A percentile compares a stretch with the other conserved stretches of the same genome.
These are phyloP conservation scores for Iphiclides podalirius DNA, from an alignment of 2,888 invertebrate species.

Conservation along the genomic window DNA sequence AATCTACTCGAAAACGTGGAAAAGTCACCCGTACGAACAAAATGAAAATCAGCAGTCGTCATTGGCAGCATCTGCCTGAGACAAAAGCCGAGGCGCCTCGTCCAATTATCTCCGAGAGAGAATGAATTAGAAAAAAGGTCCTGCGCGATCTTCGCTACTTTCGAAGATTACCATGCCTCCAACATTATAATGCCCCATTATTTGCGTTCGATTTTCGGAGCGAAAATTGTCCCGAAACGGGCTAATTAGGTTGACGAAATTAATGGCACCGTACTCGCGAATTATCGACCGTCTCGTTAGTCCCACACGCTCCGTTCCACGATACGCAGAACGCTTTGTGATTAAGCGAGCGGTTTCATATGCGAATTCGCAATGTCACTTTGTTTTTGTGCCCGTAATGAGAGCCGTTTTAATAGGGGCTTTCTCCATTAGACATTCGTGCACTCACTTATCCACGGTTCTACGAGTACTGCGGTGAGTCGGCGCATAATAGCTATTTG, in stretches of 20 bases:
- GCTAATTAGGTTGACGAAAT: conserved; percentile 63
- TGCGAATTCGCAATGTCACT: conserved; percentile 67
- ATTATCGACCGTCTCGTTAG: conserved; percentile 41
- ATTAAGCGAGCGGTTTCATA: conserved; percentile 53
- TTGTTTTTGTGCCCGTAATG: conserved; percentile 51
- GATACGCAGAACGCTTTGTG: conserved; percentile 56
- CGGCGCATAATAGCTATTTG: conserved; percentile 30
- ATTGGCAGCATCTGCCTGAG: background rate
- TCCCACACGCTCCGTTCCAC: conserved; percentile 55
- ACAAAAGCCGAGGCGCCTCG: conserved; percentile 50
- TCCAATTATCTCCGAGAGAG: conserved; percentile 60
- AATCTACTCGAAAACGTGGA: too few species aligned
- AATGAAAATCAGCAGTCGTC: conserved; percentile 39
- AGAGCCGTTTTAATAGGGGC: conserved; percentile 67
- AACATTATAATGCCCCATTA: conserved; percentile 30
- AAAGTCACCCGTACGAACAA: too few species aligned
- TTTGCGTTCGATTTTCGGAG: conserved; percentile 23
- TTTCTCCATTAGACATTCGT: conserved; percentile 56
- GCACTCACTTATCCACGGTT: conserved; percentile 23
- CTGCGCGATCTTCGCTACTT: conserved; percentile 45
- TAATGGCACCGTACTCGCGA: conserved; percentile 50
- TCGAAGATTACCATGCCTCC: conserved; percentile 45
- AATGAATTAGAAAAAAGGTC: conserved; percentile 56
- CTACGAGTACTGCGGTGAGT: conserved; percentile 1
- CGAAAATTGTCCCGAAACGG: conserved; percentile 25